Base-by-base conservation (phyloP, 2,888 invertebrate genomes). In the Napeogenes sylphis region DNA sequence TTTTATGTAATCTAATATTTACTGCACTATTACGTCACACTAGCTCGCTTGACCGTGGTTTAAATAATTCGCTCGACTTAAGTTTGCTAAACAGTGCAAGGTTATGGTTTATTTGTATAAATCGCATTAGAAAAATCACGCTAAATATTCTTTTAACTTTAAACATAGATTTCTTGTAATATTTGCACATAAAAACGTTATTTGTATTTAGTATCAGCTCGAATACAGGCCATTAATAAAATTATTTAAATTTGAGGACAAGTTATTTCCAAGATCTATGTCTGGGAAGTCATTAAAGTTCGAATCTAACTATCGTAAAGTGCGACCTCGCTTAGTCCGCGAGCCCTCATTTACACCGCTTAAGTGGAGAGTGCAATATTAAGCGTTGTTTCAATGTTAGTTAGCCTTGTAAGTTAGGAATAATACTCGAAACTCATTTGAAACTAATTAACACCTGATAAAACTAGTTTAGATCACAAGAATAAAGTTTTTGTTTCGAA, bases 321-420 rank as follows among this genome's bases (percentile, higher is more conserved):
- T 74, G 71, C 73, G 79, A 70, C 81, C 83, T 78, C 81, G 81
- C 82, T 80, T 76, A 81, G 74, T 75, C 72, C 59, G 70, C 73
- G 73, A 71, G 73, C 69, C 71, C 75, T 75, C 75, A 78, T 83
- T 79, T 77, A 76, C 76, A 75, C 77, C 73, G 79, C 82, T 82
- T 84, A 80, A 81, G 71, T 72, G 73, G 71, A 68, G 58, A 63
- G 56, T 63, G 56, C 58, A 59, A 55, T 58, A 56, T 65, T 59
- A 72, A 74, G 63, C 68, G 65, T 67, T 62, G 42, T 45, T 62
- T 73, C 71, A 69, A 75, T 75, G 72, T 73, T 71, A 62, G 62
- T 58, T 67, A 56, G 30, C 56, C 61, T 58, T 63, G 42, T 42
- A 42, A 10, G 2, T 42, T 42, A 42, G 8, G 12, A 2, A 42